A percentile compares a stretch with the other conserved stretches of the same genome.
phyloP scores from a whole-genome alignment of 2,888 invertebrate species.

The Tuta absoluta region DNA sequence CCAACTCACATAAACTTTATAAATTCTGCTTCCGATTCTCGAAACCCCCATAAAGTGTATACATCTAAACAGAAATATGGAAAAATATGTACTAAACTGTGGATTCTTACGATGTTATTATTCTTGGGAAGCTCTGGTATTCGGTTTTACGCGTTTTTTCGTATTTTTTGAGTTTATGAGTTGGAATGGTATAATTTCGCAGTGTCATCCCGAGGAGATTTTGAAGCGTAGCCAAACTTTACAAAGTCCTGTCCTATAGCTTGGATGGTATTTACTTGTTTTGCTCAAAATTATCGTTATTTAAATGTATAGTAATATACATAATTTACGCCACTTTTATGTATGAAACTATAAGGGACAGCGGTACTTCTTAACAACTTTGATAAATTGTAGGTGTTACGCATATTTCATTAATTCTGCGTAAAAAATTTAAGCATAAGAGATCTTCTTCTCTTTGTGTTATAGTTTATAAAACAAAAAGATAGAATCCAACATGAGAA shows the following conservation, averaged over 20 bases:
- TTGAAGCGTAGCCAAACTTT: background rate
- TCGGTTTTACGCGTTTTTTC: slow-evolving; percentile 11
- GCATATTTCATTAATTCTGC: background rate
- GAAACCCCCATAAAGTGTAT: slow-evolving; percentile 28
- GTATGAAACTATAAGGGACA: too few relatives aligned
- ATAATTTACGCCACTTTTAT: too few relatives aligned
- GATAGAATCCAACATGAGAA: background rate
- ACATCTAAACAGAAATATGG: slow-evolving; percentile 33
- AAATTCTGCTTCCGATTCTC: slow-evolving; percentile 32
- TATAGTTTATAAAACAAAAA: background rate
- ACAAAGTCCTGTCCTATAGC: background rate
- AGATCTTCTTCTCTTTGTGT: too few relatives aligned
- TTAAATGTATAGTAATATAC: too few relatives aligned
- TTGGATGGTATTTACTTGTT: background rate
- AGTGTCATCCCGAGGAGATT: background rate
- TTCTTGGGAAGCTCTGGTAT: slow-evolving; percentile 19
- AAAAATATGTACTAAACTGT: slow-evolving; percentile 26
- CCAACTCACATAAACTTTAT: slow-evolving; percentile 50
- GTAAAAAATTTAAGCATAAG: too few relatives aligned
- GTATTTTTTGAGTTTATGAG: slow-evolving; percentile 13
- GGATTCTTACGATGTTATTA: slow-evolving; percentile 25
- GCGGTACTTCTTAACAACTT: too few relatives aligned
- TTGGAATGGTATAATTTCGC: background rate
- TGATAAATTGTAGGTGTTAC: background rate
- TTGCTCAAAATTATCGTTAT: background rate